phyloP scores from a whole-genome alignment of 53 echinoderm and acorn worm species.

The Paelopatides confundens region DNA sequence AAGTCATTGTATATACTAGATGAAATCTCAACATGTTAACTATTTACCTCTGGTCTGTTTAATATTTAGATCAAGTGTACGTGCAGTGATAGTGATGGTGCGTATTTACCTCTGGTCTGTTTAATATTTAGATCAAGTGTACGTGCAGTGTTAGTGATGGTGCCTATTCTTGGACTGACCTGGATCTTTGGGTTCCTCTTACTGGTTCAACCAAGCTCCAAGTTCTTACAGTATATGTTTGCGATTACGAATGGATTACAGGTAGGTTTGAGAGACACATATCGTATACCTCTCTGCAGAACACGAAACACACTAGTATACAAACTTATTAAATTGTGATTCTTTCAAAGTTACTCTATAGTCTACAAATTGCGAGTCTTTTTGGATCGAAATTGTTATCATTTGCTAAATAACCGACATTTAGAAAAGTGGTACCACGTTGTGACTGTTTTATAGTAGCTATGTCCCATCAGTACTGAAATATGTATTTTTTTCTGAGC shows the following conservation, averaged over 20 bases:
- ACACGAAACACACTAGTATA: neutral
- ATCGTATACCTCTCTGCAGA: neutral
- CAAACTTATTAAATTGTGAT: too few relatives aligned
- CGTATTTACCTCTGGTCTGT: neutral
- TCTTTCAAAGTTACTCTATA: too few relatives aligned
- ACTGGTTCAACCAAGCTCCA: neutral
- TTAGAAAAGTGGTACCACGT: too few relatives aligned
- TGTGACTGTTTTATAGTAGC: too few relatives aligned
- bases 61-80: constrained; percentile 59
- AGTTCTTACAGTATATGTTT: constrained; percentile 56
- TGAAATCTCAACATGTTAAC: too few relatives aligned
- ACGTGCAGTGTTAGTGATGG: constrained; percentile 63
- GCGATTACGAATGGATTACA: constrained; percentile 60
- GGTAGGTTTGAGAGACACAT: constrained; percentile 15
- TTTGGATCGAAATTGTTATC: too few relatives aligned
- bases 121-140: constrained; percentile 57
- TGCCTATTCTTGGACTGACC: constrained; percentile 71
- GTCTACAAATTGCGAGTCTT: too few relatives aligned
- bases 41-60: neutral
- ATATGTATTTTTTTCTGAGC: too few relatives aligned
- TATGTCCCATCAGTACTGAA: too few relatives aligned
- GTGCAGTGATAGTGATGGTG: constrained; percentile 64
- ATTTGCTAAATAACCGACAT: too few relatives aligned
- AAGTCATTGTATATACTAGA: neutral
- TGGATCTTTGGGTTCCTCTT: constrained; percentile 71